A percentile compares a stretch with the other conserved stretches of the same genome.
Evolutionary conservation across 1,140 invertebrate species (phyloP).

Genomic region (Philotrypesis tridentata): DNA sequence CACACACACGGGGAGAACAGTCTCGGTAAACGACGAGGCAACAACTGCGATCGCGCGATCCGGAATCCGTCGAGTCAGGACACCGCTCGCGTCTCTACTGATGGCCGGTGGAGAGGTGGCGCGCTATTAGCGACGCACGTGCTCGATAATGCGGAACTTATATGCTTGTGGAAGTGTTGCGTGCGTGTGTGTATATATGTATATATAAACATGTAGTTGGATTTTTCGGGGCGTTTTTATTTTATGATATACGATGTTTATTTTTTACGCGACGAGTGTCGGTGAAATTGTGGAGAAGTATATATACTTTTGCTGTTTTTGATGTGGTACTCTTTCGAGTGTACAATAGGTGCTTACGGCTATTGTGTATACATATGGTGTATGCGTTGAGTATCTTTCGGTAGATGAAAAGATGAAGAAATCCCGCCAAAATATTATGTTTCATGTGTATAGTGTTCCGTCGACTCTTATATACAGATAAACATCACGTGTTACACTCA

Average conservation of each 20-base stretch:
- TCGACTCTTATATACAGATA: not conserved
- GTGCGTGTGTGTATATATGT: not conserved
- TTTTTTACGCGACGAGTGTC: too few relatives aligned
- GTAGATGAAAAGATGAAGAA: not conserved
- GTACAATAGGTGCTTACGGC: too few relatives aligned
- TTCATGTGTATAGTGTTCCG: too few relatives aligned
- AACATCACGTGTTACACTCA: too few relatives aligned
- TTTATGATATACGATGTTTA: too few relatives aligned
- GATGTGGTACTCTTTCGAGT: too few relatives aligned
- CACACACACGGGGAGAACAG: too few relatives aligned
- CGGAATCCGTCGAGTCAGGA: slow-evolving; percentile 11
- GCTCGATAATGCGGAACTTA: not conserved
- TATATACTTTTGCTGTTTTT: too few relatives aligned
- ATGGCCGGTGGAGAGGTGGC: not conserved
- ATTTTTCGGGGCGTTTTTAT: too few relatives aligned
- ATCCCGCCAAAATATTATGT: not conserved
- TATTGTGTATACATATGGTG: too few relatives aligned
- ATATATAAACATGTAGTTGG: not conserved
- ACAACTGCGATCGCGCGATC: not conserved
- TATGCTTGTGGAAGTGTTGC: not conserved
- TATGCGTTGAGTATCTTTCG: not conserved
- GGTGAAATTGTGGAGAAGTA: too few relatives aligned
- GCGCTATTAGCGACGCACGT: not conserved
- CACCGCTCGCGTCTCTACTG: not conserved
- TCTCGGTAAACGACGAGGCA: not conserved